Evolutionary conservation across 92 coral and sea anemone genomes (phyloP).

Genomic region (Muricea muricata): DNA sequence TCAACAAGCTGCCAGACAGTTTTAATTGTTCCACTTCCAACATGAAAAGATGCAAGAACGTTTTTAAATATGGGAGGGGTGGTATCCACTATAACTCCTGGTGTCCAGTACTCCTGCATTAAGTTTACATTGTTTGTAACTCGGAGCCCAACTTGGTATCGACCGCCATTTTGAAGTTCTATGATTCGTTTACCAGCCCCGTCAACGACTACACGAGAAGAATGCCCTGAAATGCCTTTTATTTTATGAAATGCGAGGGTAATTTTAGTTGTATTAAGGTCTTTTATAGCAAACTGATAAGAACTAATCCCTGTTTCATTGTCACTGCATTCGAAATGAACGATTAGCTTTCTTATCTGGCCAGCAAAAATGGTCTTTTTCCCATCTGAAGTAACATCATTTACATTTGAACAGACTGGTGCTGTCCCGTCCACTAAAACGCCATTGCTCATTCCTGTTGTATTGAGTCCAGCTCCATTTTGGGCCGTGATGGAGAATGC

Average conservation of each 20-base stretch:
- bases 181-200: slow-evolving; percentile 65
- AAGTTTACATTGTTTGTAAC: slow-evolving; percentile 73
- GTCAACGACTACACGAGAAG: slow-evolving; percentile 72
- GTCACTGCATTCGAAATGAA: slow-evolving; percentile 84
- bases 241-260: slow-evolving; percentile 77
- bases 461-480: slow-evolving; percentile 76
- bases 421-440: slow-evolving; percentile 82
- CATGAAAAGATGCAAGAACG: slow-evolving; percentile 65
- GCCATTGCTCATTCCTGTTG: slow-evolving; percentile 74
- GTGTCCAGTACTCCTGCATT: slow-evolving; percentile 80
- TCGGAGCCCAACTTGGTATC: slow-evolving; percentile 75
- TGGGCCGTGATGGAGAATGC: slow-evolving; percentile 71
- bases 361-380: slow-evolving; percentile 62
- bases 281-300: slow-evolving; percentile 83
- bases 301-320: slow-evolving; percentile 68
- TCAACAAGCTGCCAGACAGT: slow-evolving; percentile 75
- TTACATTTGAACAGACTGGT: slow-evolving; percentile 77
- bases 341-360: slow-evolving; percentile 57
- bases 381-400: slow-evolving; percentile 70
- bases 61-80: slow-evolving; percentile 81
- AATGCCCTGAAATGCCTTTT: slow-evolving; percentile 51
- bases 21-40: slow-evolving; percentile 53
- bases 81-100: slow-evolving; percentile 79
- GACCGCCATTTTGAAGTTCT: slow-evolving; percentile 69
- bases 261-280: slow-evolving; percentile 37